Evolutionary conservation across 37 sponge, comb jelly and placozoan genomes (phyloP).

Genomic region (Tethya wilhelma): DNA sequence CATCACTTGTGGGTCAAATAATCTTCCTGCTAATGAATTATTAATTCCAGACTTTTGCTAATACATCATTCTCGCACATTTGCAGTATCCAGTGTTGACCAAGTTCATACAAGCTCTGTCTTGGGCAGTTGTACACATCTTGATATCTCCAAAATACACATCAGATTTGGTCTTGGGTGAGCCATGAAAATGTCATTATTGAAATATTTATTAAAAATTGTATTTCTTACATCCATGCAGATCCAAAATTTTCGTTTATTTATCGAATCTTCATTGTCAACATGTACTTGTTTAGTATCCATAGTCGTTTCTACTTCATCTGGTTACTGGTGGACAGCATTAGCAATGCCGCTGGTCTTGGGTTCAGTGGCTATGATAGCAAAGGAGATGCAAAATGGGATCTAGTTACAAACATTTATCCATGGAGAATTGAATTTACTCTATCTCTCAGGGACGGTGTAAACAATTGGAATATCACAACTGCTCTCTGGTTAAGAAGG

Average conservation of each 20-base stretch:
- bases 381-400: conserved; percentile 74
- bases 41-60: too few relatives aligned
- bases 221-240: too few relatives aligned
- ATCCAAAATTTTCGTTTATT: not conserved
- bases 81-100: too few relatives aligned
- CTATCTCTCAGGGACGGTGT: conserved; percentile 38
- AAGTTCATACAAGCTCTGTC: too few relatives aligned
- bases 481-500: conserved; percentile 80
- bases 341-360: conserved; percentile 77
- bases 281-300: conserved; percentile 9
- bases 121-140: too few relatives aligned
- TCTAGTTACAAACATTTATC: conserved; percentile 33
- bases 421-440: conserved; percentile 53
- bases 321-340: conserved; percentile 70
- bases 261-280: conserved; percentile 2
- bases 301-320: conserved; percentile 30
- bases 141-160: too few relatives aligned
- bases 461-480: conserved; percentile 68
- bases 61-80: too few relatives aligned
- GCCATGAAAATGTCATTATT: too few relatives aligned
- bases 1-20: too few relatives aligned
- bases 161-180: too few relatives aligned
- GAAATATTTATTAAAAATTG: too few relatives aligned
- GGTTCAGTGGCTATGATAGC: conserved; percentile 82
- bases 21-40: too few relatives aligned